Base-by-base conservation (phyloP, 2,888 invertebrate genomes). In the Cataglyphis rosenhaueri region DNA sequence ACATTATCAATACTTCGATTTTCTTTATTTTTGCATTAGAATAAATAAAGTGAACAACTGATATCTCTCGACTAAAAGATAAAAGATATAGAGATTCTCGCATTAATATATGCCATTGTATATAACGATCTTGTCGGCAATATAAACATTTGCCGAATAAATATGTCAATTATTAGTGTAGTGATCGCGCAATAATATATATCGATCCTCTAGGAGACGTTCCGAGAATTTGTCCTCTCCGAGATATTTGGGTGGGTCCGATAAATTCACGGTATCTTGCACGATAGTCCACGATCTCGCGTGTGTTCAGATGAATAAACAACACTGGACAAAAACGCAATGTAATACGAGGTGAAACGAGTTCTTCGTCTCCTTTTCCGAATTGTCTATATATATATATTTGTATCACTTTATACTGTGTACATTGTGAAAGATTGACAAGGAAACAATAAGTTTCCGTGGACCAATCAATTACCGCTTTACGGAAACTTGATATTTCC, bases 141-240 rank as follows among this genome's bases (percentile, higher is more conserved):
- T 25, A 48, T 35, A 29, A 29, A 29, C 12, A 48, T 38, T 32
- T 21, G 29, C 18, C 38, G n/a, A 41, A 78, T 21, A 68, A 52
- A 52, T 29, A 32, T 12, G 52, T 15, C 32, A 29, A 25, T 21
- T 62, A 18, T 75, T 15, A 18, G n/a, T 52, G 10, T 25, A 25
- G 71, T 32, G 57, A 70, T 57, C 71, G 57, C 25, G 70, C 71
- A n/a, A 55, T 62, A 57, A 78, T 78, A 78, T 78, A 78, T 78
- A 78, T 78, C 78, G 78, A 78, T 70, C 78, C 57, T 18, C 57
- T 18, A 6, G 57, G 6, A 41, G 9, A n/a, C 10, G 25, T 21
- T 25, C 65, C 12, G 44, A n/a, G 32, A 66, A 66, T 21, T 18
- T 62, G 21, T 75, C 76, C 12, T 41, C 57, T 21, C 52, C 21